Conservation (phyloP, 2,113 vertebrate species). For the Sphaerodactylus townsendi region DNA sequence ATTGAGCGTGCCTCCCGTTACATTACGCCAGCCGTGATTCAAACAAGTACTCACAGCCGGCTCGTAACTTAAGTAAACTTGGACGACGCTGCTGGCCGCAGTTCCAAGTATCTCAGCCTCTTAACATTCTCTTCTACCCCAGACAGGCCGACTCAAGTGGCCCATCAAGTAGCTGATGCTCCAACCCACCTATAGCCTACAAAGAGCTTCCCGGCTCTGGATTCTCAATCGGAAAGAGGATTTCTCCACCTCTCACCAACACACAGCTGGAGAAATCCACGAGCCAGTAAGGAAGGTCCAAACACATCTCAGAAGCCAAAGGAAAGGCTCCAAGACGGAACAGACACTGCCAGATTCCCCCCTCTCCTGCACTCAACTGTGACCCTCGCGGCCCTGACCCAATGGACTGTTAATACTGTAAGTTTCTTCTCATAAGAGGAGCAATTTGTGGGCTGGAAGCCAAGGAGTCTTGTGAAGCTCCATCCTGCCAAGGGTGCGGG, state of each 20-base stretch:
- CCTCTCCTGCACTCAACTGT: neutral
- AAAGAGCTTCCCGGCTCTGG: neutral
- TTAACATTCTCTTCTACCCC: no score
- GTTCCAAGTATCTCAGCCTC: no score
- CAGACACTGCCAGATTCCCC: neutral
- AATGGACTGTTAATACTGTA: neutral
- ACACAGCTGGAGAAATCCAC: neutral
- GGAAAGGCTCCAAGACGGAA: no score
- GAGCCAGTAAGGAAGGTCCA: neutral
- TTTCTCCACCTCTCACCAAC: neutral
- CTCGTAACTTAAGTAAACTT: no score
- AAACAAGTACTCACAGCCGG: no score
- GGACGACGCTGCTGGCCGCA: no score
- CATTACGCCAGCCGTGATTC: no score
- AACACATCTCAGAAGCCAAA: neutral
- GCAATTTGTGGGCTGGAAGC: neutral
- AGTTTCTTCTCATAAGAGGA: neutral
- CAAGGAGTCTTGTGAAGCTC: neutral
- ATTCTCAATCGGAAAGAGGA: neutral
- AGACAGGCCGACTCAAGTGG: no score
- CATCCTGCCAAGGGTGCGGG: neutral
- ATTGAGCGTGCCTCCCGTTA: no score
- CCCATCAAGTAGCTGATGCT: no score
- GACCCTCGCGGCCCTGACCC: neutral
- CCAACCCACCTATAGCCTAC: no score